Evolutionary conservation across 2,888 invertebrate genomes (phyloP).

Genomic region (Perithous albicinctus): DNA sequence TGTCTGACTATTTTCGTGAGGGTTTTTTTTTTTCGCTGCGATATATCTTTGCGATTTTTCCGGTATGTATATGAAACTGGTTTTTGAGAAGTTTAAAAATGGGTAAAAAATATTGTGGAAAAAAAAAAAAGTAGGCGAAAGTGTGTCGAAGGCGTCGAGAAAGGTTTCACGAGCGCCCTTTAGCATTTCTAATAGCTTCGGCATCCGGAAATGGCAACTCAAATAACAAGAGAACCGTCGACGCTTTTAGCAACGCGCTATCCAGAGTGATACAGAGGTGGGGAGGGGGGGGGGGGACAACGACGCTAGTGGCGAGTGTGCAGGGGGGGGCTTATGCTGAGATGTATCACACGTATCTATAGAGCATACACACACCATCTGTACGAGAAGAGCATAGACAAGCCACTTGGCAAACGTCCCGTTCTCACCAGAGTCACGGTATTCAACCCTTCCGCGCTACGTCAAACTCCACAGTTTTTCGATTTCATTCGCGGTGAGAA

Average conservation of each 20-base stretch:
- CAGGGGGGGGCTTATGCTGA: constrained; percentile 8
- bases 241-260: constrained; percentile 57
- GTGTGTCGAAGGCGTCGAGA: background rate
- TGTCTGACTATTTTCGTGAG: background rate
- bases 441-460: constrained; percentile 27
- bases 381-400: constrained; percentile 32
- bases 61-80: background rate
- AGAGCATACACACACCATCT: constrained; percentile 1
- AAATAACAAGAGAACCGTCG: constrained; percentile 56
- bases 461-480: constrained; percentile 16
- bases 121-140: constrained; percentile 4
- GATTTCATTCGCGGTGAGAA: background rate
- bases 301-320: constrained; percentile 22
- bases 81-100: background rate
- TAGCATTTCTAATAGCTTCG: constrained; percentile 34
- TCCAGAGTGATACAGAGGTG: constrained; percentile 25
- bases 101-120: no score
- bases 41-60: background rate
- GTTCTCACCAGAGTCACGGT: constrained; percentile 18
- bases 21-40: background rate
- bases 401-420: constrained; percentile 58
- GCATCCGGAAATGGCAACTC: constrained; percentile 57
- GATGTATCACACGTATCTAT: constrained; percentile 21
- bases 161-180: constrained; percentile 46
- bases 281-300: constrained; percentile 37